Base-by-base conservation (phyloP, 2,797 vertebrate genomes). In the Sebastes taczanowskii region DNA sequence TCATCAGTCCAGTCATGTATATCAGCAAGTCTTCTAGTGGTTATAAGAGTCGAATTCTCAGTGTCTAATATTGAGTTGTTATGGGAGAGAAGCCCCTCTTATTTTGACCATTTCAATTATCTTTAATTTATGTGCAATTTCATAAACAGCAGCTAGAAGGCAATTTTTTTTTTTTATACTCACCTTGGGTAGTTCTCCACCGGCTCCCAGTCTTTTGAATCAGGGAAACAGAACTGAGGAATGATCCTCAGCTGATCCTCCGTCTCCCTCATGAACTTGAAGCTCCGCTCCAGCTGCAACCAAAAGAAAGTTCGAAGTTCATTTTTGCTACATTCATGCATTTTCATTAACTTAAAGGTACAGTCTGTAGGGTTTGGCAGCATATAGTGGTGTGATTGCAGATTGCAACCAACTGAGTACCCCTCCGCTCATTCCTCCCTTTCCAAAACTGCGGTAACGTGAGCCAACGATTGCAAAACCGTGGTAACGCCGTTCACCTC, bases 211-310 rank as follows among this genome's bases (percentile, higher is more conserved):
- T 97, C 96, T 90, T 96, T 97, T 25, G 96, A 96, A 49, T 97
- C 97, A 0, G 97, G 97, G 89, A 98, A 98, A 71, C 97, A 98
- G 93, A 98, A 98, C 77, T 97, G 97, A 53, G 97, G 97, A 85
- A 98, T 97, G 61, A 97, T 97, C 89, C 96, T 97, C 81, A 98
- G 91, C 88, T 97, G 97, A 93, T 98, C 97, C 87, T 98, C 97
- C 3, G 96, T 96, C 87, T 98, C 97, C 13, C 95, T 95, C 95
- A 97, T 95, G 92, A 97, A 97, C 94, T 97, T 97, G 92, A 97
- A 97, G 0, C 95, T 96, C 84, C 96, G 93, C 86, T 98, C 97
- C 74, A 98, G 77, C 97, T 98, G 94, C 68, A 0, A 18, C 16
- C 14, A 46, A 46, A 46, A 46, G 16, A 62, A 55, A 30, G 62